Base-by-base conservation (phyloP, 2,113 vertebrate species). In the Mesitornis unicolor region DNA sequence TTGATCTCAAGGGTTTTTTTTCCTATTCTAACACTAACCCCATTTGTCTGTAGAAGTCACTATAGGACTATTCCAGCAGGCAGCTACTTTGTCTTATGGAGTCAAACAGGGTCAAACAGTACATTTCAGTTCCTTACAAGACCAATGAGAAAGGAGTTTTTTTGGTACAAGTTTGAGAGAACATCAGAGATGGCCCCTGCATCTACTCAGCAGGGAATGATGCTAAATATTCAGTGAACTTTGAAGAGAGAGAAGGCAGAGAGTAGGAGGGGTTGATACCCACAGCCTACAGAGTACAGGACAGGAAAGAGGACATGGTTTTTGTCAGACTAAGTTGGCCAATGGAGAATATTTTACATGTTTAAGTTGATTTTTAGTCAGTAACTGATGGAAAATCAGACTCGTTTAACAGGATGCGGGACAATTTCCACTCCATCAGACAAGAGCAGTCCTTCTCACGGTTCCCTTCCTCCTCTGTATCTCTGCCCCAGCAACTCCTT, bases 221-320 rank as follows among this genome's bases (percentile, higher is more conserved):
- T 13, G 8, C 20, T 40, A 35, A 59, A 65, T 28, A 22, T 31
- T 70, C 26, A 35, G 43, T 2, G 0, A 51, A 15, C 13, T 16
- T 42, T 7, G 9, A 53, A 51, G 22, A 42, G 3, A 25, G 24
- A 35, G 10, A 5, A 59, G 31, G 25, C n/a, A 20, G 24, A n/a
- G 24, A 71, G 51, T 4, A 77, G 17, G 25, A 53, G 15, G 25
- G 17, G 38, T 57, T 36, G 71, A n/a, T 45, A 28, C 31, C 38
- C 29, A n/a, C 29, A 71, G n/a, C n/a, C 78, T 33, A 8, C 19
- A 31, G 45, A 25, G 25, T 35, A 50, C 29, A 35, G 38, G 38
- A 33, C 8, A 22, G 50, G 19, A 26, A 53, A 65, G n/a, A 19
- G 2, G 3, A 64, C 5, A 1, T 4, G 18, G 0, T 3, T 63